A percentile compares a stretch with the other conserved stretches of the same genome.
phyloP scores from a whole-genome alignment of 2,113 vertebrate genomes.

The Paramisgurnus dabryanus region DNA sequence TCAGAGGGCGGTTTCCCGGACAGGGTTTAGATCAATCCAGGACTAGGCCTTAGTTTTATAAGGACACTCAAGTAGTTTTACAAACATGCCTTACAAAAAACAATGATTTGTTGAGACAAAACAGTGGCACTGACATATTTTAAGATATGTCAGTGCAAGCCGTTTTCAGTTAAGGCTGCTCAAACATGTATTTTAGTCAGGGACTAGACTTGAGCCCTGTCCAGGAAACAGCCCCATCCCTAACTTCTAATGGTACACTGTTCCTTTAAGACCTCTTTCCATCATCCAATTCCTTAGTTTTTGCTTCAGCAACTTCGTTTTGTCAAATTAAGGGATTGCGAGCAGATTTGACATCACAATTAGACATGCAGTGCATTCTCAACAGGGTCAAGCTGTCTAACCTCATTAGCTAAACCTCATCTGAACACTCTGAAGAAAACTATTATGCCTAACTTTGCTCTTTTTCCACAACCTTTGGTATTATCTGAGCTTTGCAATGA shows the following conservation, averaged over 20 bases:
- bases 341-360: conserved; percentile 74
- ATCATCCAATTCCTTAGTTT: conserved; percentile 50
- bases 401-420: conserved; percentile 72
- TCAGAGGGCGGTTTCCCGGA: too few relatives aligned
- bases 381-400: conserved; percentile 65
- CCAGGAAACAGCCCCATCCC: too few relatives aligned
- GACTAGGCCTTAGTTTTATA: too few relatives aligned
- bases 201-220: too few relatives aligned
- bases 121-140: too few relatives aligned
- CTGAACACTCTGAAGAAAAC: conserved; percentile 65
- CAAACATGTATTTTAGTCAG: too few relatives aligned
- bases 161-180: too few relatives aligned
- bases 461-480: background rate
- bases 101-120: too few relatives aligned
- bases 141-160: too few relatives aligned
- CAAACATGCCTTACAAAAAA: too few relatives aligned
- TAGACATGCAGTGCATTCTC: conserved; percentile 65
- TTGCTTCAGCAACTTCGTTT: conserved; percentile 62
- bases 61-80: too few relatives aligned
- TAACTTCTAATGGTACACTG: background rate
- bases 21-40: too few relatives aligned
- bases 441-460: conserved; percentile 64
- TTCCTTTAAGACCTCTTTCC: background rate
- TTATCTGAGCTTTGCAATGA: conserved; percentile 1
- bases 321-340: conserved; percentile 71